Evolutionary conservation across 2,888 invertebrate species (phyloP).

Genomic region (Pristionchus mayeri): DNA sequence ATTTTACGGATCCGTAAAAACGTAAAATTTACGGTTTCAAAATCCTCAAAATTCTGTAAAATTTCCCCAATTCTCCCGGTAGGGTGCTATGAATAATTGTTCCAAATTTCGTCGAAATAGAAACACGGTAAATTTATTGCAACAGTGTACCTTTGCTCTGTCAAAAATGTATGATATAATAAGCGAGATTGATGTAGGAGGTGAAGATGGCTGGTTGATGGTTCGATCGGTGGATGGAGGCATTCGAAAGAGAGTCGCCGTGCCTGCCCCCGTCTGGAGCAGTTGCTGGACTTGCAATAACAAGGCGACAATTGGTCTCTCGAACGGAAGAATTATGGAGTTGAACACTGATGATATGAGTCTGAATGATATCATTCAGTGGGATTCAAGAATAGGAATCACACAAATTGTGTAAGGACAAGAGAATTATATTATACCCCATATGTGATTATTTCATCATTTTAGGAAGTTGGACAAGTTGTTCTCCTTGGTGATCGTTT

Average conservation of each 20-base stretch:
- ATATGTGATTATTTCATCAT: background rate
- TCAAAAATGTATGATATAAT: no score
- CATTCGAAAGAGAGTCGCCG: background rate
- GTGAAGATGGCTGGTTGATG: slow-evolving; percentile 27
- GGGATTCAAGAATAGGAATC: slow-evolving; percentile 30
- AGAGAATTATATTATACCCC: no score
- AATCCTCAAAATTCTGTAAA: no score
- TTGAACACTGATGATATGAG: slow-evolving; percentile 16
- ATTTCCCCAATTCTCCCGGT: no score
- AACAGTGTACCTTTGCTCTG: no score
- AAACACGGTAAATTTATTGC: no score
- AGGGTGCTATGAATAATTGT: no score
- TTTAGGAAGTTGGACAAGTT: background rate
- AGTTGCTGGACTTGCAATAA: background rate
- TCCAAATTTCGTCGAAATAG: no score
- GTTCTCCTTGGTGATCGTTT: slow-evolving; percentile 15
- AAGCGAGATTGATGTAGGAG: background rate
- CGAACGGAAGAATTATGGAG: slow-evolving; percentile 43
- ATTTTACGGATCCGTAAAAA: no score
- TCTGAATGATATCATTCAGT: slow-evolving; percentile 17
- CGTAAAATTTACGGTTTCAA: no score
- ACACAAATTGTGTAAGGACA: slow-evolving; percentile 19
- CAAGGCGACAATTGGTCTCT: slow-evolving; percentile 11
- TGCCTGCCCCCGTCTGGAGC: slow-evolving; percentile 3
- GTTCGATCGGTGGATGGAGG: slow-evolving; percentile 37